phyloP scores from a whole-genome alignment of 2,113 vertebrate species.

The Sebastes fasciatus region DNA sequence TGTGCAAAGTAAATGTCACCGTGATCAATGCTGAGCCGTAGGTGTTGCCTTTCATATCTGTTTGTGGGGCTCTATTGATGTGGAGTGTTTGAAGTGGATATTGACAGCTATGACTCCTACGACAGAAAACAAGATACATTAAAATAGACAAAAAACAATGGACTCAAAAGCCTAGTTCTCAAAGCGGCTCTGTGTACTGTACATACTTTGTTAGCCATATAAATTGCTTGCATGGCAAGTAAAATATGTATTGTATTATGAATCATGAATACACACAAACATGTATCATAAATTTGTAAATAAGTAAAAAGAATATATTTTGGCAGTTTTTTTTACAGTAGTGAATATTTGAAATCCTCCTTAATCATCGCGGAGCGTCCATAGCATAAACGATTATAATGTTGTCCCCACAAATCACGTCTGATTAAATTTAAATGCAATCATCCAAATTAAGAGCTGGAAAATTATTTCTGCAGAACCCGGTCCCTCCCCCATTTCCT shows the following conservation, averaged over 20 bases:
- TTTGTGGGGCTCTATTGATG: slow-evolving; percentile 87
- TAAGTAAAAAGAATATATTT: background rate
- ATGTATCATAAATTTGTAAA: slow-evolving; percentile 21
- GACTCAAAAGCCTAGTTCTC: slow-evolving; percentile 3
- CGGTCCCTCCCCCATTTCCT: slow-evolving; percentile 43
- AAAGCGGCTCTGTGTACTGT: background rate
- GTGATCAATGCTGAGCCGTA: slow-evolving; percentile 91
- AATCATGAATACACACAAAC: background rate
- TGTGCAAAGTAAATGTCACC: slow-evolving; percentile 92
- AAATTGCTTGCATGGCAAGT: background rate
- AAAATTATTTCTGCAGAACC: slow-evolving; percentile 62
- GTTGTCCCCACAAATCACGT: slow-evolving; percentile 54
- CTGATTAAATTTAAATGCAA: slow-evolving; percentile 73
- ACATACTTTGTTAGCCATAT: background rate
- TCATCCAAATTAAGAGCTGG: slow-evolving; percentile 67
- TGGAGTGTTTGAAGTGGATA: slow-evolving; percentile 84
- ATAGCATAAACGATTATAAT: slow-evolving; percentile 46
- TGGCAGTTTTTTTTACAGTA: slow-evolving; percentile 12
- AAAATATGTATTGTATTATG: background rate
- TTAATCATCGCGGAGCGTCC: slow-evolving; percentile 33
- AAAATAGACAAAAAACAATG: slow-evolving; percentile 56
- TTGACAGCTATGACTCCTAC: slow-evolving; percentile 79
- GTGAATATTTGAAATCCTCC: slow-evolving; percentile 22
- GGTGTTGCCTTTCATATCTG: slow-evolving; percentile 87
- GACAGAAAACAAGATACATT: slow-evolving; percentile 53